These are phyloP conservation scores for Bovichtus variegatus DNA, from an alignment of 2,797 vertebrate species.

Conservation along the genomic window DNA sequence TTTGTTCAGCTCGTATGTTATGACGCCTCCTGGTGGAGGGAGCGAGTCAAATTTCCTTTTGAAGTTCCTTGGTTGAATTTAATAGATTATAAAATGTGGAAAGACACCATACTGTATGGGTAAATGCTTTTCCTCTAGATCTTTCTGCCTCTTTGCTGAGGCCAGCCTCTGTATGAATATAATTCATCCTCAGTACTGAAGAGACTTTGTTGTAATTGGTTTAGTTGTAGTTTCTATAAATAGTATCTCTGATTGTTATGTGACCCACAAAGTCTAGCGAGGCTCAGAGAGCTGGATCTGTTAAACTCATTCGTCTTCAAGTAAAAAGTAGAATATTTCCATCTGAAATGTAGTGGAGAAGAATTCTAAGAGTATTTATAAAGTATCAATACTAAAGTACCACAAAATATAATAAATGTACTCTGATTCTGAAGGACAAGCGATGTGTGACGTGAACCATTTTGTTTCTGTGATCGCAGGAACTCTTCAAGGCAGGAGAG, in stretches of 20 bases:
- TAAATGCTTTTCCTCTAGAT: background rate
- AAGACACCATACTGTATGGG: too few relatives aligned
- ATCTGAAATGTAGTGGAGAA: background rate
- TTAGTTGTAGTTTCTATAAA: background rate
- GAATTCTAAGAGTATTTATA: too few relatives aligned
- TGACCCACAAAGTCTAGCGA: background rate
- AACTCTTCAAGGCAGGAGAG: conserved; percentile 93
- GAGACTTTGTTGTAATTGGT: background rate
- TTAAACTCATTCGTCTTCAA: background rate
- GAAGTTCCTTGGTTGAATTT: background rate
- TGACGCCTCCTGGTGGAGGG: conserved; percentile 41
- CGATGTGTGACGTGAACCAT: background rate
- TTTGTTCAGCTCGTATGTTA: background rate
- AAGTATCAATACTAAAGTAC: too few relatives aligned
- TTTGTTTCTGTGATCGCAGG: conserved; percentile 74
- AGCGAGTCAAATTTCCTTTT: background rate
- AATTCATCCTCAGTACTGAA: background rate
- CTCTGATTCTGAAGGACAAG: background rate
- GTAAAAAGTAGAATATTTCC: background rate
- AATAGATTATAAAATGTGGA: background rate
- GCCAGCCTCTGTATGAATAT: background rate
- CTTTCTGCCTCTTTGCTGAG: background rate
- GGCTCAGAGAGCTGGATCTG: background rate
- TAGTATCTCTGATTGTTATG: background rate
- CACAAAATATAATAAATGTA: background rate